Conservation (phyloP, 2,113 vertebrate genomes). For the Felis catus region F.catus_Fca126_mat1.0 CM031412.1:226190001-226190500, state of each 20-base stretch:
- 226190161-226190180: too few species aligned
- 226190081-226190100: too few species aligned
- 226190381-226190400: slow-evolving; percentile 24
- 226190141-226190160: too few species aligned
- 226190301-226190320: not conserved
- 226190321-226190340: not conserved
- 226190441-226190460: not conserved
- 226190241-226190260: too few species aligned
- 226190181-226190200: too few species aligned
- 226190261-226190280: not conserved
- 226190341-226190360: not conserved
- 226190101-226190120: too few species aligned
- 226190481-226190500: slow-evolving; percentile 44
- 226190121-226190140: too few species aligned
- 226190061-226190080: too few species aligned
- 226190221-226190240: too few species aligned
- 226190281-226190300: slow-evolving; percentile 27
- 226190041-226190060: too few species aligned
- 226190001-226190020: not conserved
- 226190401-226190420: slow-evolving; percentile 50
- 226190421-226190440: slow-evolving; percentile 31
- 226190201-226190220: too few species aligned
- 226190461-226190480: slow-evolving; percentile 21
- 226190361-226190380: not conserved
- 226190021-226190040: not conserved